phyloP scores from a whole-genome alignment of 2,797 vertebrate genomes.

The Halcyon chelicuti region DNA sequence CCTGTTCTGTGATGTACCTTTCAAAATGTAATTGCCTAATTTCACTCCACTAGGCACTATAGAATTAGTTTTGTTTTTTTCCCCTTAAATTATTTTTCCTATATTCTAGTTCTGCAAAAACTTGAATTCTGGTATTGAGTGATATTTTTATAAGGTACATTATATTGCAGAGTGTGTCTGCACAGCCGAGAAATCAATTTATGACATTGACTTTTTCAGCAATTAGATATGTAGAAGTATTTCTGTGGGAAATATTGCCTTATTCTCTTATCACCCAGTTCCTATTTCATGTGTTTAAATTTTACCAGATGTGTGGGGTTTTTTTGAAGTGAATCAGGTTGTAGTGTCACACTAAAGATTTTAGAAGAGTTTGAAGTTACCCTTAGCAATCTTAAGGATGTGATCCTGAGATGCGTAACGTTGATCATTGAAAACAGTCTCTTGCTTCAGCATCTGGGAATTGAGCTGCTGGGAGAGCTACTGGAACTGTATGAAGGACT shows the following conservation, averaged over 20 bases:
- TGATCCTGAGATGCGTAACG: not conserved
- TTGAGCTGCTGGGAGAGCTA: not conserved
- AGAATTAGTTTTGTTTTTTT: not conserved
- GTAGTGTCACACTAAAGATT: not conserved
- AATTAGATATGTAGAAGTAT: not conserved
- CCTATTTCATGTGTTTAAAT: not conserved
- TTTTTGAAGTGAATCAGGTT: not conserved
- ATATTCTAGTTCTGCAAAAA: not conserved
- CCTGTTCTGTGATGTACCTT: not conserved
- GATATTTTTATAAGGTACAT: not conserved
- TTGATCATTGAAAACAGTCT: not conserved
- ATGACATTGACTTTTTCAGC: not conserved
- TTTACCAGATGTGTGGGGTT: rapidly evolving
- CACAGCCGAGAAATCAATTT: constrained; percentile 27
- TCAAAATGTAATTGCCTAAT: not conserved
- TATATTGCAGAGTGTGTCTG: not conserved
- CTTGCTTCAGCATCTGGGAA: not conserved
- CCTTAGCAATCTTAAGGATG: not conserved
- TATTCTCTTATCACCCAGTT: not conserved
- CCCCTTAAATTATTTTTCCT: not conserved
- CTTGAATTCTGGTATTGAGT: not conserved
- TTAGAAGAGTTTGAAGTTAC: not conserved
- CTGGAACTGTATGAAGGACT: not conserved
- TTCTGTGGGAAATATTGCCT: not conserved
- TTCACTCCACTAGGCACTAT: not conserved